Evolutionary conservation across 1,140 invertebrate species (phyloP), one percentile per base, ranked within the genome.

Genomic region (Chironomus tepperi): DNA sequence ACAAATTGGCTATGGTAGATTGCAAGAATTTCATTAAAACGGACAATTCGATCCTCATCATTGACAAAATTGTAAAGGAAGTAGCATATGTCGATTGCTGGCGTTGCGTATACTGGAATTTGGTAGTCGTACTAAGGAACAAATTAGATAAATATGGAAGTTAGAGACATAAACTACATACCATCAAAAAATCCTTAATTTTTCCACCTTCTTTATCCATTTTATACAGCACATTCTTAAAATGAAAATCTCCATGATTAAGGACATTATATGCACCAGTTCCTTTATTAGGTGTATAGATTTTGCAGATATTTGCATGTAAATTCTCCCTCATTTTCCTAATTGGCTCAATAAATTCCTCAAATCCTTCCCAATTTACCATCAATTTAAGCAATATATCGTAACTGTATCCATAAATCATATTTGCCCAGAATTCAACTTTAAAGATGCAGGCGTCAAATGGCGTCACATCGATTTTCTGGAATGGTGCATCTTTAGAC

Each of bases 211-310:
- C 65, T 16, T 10, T 10, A 12, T 67, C 18, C 43, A 47, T 47
- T 9, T 47, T 47, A 16, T 18, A 67, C 2, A 67, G 8, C 3
- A 67, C 10, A 67, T 67, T 67, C 8, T 16, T 67, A 8, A 67
- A n/a, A 67, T 67, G 65, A 19, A 67, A 67, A 67, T 67, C 65
- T 16, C 18, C 18, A 19, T 67, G 65, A 67, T 67, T 67, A 8
- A 67, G 18, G 3, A 67, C 65, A 19, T 67, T 67, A 9, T 16
- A 67, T 3, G 43, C 43, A 47, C 15, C 15, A n/a, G n/a, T 9
- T 18, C 65, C 65, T 16, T 1, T 19, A 1, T 2, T 16, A 2
- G 65, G 65, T 18, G 65, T n/a, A 19, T 67, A 67, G 10, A 16
- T 67, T 67, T 67, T 8, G 8, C n/a, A 16, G 10, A 16, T 7